These are phyloP conservation scores for Leptocoma aspasia DNA, from an alignment of 2,113 vertebrate species.

Conservation along the genomic window DNA sequence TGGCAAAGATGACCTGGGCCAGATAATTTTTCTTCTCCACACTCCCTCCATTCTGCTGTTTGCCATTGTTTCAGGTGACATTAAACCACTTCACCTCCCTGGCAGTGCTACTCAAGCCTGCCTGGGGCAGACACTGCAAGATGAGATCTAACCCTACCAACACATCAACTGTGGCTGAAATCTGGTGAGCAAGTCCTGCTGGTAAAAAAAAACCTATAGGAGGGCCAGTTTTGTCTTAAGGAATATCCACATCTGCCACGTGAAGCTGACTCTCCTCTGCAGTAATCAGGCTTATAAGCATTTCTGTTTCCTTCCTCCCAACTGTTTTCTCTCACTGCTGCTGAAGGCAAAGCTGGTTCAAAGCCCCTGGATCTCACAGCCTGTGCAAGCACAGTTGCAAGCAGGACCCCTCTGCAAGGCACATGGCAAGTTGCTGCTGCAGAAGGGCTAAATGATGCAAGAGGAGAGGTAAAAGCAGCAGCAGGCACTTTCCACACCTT, in stretches of 20 bases:
- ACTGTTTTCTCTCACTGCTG: neutral
- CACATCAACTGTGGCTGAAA: neutral
- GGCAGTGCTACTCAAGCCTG: rapidly evolving
- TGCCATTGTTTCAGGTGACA: neutral
- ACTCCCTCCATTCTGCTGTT: neutral
- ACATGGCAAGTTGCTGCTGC: neutral
- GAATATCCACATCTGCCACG: neutral
- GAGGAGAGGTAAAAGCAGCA: neutral
- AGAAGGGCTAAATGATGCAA: neutral
- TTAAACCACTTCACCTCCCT: neutral
- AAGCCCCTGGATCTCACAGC: neutral
- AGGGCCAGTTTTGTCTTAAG: neutral
- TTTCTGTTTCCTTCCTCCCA: neutral
- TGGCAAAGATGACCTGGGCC: neutral
- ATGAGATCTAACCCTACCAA: neutral
- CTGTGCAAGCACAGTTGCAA: neutral
- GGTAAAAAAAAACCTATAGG: neutral
- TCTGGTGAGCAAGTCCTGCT: neutral
- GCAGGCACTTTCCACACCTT: neutral
- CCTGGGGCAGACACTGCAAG: neutral
- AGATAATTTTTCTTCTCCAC: neutral
- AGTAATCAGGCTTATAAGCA: neutral
- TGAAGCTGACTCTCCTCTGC: neutral
- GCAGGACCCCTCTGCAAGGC: neutral
- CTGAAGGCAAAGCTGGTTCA: neutral